A percentile compares a stretch with the other conserved stretches of the same genome.
Evolutionary conservation across 92 coral and sea anemone genomes (phyloP).

Genomic region (Palythoa caribaeorum): DNA sequence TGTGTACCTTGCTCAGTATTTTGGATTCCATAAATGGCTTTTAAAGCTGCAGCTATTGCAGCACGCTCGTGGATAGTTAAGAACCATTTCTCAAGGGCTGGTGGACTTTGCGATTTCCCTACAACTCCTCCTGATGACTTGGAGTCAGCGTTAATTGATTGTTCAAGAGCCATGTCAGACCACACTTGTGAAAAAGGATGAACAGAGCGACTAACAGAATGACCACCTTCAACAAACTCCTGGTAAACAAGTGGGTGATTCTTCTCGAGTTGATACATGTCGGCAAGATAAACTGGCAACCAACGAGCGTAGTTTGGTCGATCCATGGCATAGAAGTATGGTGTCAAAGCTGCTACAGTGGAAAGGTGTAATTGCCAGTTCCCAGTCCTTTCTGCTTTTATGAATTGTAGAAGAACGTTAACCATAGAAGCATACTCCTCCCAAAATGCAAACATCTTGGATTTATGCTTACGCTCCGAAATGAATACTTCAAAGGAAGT

Average conservation of each 20-base stretch:
- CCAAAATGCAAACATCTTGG: slow-evolving; percentile 67
- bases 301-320: slow-evolving; percentile 58
- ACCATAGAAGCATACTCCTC: slow-evolving; percentile 59
- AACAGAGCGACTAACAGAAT: slow-evolving; percentile 11
- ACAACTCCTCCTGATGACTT: slow-evolving; percentile 17
- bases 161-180: slow-evolving; percentile 12
- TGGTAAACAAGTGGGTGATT: slow-evolving; percentile 57
- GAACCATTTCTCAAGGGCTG: slow-evolving; percentile 11
- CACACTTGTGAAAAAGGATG: slow-evolving; percentile 31
- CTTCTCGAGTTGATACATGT: slow-evolving; percentile 52
- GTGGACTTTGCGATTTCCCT: neutral
- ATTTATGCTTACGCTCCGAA: slow-evolving; percentile 43
- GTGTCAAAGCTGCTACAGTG: slow-evolving; percentile 51
- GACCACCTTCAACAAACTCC: slow-evolving; percentile 58
- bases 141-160: slow-evolving; percentile 7
- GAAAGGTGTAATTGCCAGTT: slow-evolving; percentile 66
- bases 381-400: slow-evolving; percentile 67
- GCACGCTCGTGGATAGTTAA: slow-evolving; percentile 49
- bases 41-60: slow-evolving; percentile 49
- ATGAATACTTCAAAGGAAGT: slow-evolving; percentile 3
- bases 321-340: slow-evolving; percentile 69
- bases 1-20: slow-evolving; percentile 36
- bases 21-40: slow-evolving; percentile 52
- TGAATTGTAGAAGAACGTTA: slow-evolving; percentile 49
- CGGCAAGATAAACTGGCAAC: slow-evolving; percentile 65